phyloP scores from a whole-genome alignment of 2,113 vertebrate genomes.

The Rhinolophus sinicus region DNA sequence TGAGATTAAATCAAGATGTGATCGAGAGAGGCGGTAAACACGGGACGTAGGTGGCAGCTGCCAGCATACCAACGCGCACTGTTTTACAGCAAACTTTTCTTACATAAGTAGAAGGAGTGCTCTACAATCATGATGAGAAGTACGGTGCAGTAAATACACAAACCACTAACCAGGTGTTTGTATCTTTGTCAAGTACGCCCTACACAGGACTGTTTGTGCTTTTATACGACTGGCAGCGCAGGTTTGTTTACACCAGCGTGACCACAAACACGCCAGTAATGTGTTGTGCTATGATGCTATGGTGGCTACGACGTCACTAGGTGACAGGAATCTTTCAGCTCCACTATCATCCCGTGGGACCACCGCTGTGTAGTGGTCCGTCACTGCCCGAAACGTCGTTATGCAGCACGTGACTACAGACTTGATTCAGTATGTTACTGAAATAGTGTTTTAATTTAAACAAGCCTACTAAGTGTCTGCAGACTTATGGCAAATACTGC shows the following conservation, averaged over 20 bases:
- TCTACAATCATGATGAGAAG: not conserved
- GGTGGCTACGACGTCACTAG: fast-evolving
- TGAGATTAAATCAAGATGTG: not conserved
- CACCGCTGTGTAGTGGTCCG: fast-evolving
- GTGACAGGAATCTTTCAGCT: not conserved
- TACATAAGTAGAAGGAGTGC: no score
- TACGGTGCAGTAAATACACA: not conserved
- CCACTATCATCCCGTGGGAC: fast-evolving
- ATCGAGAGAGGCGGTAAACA: not conserved
- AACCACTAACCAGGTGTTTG: not conserved
- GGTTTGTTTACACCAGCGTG: fast-evolving
- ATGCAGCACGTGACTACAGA: not conserved
- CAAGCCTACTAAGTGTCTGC: not conserved
- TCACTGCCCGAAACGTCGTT: fast-evolving
- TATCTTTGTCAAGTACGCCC: fast-evolving
- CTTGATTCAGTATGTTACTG: not conserved
- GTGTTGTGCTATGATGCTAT: fast-evolving
- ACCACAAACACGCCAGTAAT: fast-evolving
- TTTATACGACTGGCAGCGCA: not conserved
- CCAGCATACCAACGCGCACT: fast-evolving
- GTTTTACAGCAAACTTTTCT: not conserved
- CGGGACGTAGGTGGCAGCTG: not conserved
- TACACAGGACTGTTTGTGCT: fast-evolving
- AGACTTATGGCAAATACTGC: not conserved
- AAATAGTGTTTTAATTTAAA: not conserved